Base-by-base conservation (phyloP, 2,113 vertebrate genomes). In the Spea multiplicata region DNA sequence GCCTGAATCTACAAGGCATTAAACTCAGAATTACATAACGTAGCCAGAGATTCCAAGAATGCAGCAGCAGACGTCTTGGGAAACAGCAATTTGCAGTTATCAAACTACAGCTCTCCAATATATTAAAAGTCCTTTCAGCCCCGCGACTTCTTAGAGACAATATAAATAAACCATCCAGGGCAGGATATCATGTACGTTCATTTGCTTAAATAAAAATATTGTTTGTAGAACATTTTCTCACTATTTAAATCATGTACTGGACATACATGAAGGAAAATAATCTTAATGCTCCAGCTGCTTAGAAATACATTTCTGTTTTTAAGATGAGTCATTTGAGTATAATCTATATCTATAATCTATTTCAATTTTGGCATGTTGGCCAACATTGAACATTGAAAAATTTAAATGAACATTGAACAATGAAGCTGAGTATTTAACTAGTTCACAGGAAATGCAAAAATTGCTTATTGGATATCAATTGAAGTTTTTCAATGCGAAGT, bases 41-140 rank as follows among this genome's bases (percentile, higher is more conserved):
- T 12, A 44, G 45, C 45, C 17, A 74, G 52, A 12, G 71, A 80
- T 80, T 73, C 50, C 70, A 79, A 66, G 77, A 79, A 79, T 79
- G 77, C 65, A 73, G 10, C 71, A 73, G 45, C 45, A 68, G 78
- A 80, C 64, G 68, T 80, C 57, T 65, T 74, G 78, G 71, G 78
- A 80, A 80, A 80, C 65, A 73, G 44, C 55, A 50, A 53, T 53
- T 71, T 53, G 4, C 52, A 68, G 46, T 74, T 74, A 80, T 74
- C 62, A 74, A 9, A 57, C 71, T 59, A 61, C 71, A 49, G 50
- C 44, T 74, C 78, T 48, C 66, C 13, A 44, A 72, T 74, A 59
- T 74, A 68, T 74, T 80, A 67, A 68, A 67, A 14, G 61, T 80
- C 65, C 71, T 67, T 68, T 61, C 17, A 44, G 4, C 44, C 46